Base-by-base conservation (phyloP, 1,140 invertebrate genomes). In the Pachypsylla venusta region DNA sequence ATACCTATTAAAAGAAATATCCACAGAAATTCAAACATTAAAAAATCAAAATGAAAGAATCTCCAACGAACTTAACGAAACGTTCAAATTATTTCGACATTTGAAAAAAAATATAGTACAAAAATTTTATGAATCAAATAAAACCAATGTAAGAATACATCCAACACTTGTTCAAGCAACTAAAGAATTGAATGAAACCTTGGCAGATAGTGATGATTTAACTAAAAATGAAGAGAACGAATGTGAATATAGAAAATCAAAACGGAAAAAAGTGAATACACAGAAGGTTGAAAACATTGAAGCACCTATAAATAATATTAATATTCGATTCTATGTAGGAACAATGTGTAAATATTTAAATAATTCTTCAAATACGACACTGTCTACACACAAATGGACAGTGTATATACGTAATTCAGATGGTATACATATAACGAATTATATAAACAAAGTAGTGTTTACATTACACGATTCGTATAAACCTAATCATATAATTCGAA, bases 351-450 rank as follows among this genome's bases (percentile, higher is more conserved):
- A 57, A 39, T 30, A 7, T 12, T 30, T 57, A 16, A 14, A 20
- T 1, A n/a, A 1, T 53, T 60, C 40, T 40, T 39, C 22, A 56
- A 22, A 4, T 3, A 5, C 4, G 3, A n/a, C n/a, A n/a, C 5
- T 5, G 42, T 5, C 4, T 19, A 48, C 42, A 19, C 56, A 60
- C 16, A 60, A 60, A 57, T 60, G 60, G 60, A 60, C 55, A 26
- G 60, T 60, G 25, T 60, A 60, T 53, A 25, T 60, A 2, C 60
- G 60, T 16, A 60, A 60, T 53, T 25, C n/a, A 2, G 60, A 60
- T 27, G 1, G 28, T 10, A 54, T 56, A 14, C 56, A 56, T 57
- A 30, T 60, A 2, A 19, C 42, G 20, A 53, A 56, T 0, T 22
- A 48, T 19, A 57, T 60, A 27, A 54, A 56, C 0, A 56, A 60